Conservation (phyloP, 1,140 invertebrate genomes). For the Papilio polytes region DNA sequence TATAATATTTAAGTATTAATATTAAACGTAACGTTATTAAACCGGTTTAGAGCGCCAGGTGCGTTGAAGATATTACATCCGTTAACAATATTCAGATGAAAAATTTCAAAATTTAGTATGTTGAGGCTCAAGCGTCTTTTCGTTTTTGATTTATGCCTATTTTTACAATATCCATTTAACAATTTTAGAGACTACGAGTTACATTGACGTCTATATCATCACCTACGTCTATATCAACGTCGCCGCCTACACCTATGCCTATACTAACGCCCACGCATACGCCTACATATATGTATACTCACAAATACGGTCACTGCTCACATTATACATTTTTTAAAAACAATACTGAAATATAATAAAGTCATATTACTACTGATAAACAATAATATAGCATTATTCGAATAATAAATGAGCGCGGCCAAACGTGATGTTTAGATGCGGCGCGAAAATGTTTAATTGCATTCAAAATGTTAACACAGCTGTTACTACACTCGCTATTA, state of each 20-base stretch:
- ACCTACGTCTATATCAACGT: neutral
- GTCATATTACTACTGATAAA: neutral
- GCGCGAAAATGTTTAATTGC: slow-evolving; percentile 21
- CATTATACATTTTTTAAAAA: neutral
- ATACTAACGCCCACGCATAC: neutral
- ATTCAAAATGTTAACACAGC: slow-evolving; percentile 28
- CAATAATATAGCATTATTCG: neutral
- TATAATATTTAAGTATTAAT: slow-evolving; percentile 7
- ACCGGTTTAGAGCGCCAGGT: slow-evolving; percentile 10
- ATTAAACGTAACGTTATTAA: slow-evolving; percentile 16
- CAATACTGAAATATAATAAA: neutral
- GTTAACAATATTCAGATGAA: slow-evolving; percentile 26
- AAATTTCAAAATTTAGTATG: neutral
- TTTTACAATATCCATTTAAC: neutral
- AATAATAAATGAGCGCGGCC: slow-evolving; percentile 3
- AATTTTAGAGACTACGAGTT: too few relatives aligned
- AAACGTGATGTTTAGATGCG: slow-evolving; percentile 13
- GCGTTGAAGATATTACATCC: slow-evolving; percentile 1
- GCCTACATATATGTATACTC: neutral
- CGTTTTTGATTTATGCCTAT: neutral
- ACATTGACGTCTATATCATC: too few relatives aligned
- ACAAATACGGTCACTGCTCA: neutral
- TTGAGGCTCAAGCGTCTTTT: neutral
- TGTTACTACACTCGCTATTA: slow-evolving; percentile 11
- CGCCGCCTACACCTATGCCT: neutral